Evolutionary conservation across 1,140 invertebrate species (phyloP), one percentile per base, ranked within the genome.

Genomic region (Sinella curviseta): DNA sequence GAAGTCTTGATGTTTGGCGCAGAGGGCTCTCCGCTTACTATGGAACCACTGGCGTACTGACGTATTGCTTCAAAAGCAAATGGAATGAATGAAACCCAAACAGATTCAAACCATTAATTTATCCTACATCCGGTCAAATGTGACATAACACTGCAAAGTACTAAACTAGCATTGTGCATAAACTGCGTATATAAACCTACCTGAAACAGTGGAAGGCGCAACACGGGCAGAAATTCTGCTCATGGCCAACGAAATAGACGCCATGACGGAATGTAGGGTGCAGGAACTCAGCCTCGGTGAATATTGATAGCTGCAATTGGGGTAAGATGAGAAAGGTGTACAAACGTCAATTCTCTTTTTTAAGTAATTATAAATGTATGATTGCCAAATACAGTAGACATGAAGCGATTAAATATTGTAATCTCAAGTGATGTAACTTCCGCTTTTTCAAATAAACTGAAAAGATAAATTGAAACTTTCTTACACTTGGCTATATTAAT

Each of bases 1-100:
- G 87, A 83, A 3, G 93, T 93, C 81, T 89, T 89, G 4, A 94
- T 86, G 30, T 81, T 84, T 14, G 93, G 93, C 33, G 87, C 88
- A 24, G 85, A 84, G 4, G 93, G 93, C 86, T 94, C 93, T 28
- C 79, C 82, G 26, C 12, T 33, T 31, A 70, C 31, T 8, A 60
- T 16, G 8, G 57, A 60, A 26, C 8, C 8, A 60, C 55, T 60
- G 8, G 24, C 12, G 65, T 70, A 48, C 39, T 48, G 65, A 4
- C 65, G 65, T 31, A 33, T 33, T 8, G 30, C 65, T 70, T 70
- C 31, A 70, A 70, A 30, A 14, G 12, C 30, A 60, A 60, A 8
- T 4, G 24, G 24, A 60, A 4, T 60, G 3, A 26, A 26, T 14
- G 12, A 48, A 48, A 14, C 55, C 24, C 55, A n/a, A 48, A 48